Evolutionary conservation across 2,797 vertebrate genomes (phyloP).

Genomic region (Cephalopachus bancanus): DNA sequence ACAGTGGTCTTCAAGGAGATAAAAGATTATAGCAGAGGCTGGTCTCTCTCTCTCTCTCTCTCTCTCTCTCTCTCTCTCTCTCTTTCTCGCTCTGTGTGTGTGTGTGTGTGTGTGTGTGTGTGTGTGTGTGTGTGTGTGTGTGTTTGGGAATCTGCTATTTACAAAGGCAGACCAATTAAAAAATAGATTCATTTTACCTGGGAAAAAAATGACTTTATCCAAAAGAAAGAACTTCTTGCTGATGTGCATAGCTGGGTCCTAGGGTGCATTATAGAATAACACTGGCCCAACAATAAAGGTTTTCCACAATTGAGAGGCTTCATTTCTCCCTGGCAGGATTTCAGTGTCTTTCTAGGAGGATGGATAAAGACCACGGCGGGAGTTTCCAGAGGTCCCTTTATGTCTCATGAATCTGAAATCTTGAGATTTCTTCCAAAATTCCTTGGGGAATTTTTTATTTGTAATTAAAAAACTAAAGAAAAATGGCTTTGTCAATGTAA

Average conservation of each 20-base stretch:
- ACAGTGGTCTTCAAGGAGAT: neutral
- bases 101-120: neutral
- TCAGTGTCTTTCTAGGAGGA: neutral
- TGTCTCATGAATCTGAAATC: constrained; percentile 22
- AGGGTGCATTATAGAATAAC: neutral
- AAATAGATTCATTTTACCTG: neutral
- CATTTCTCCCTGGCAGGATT: neutral
- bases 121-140: neutral
- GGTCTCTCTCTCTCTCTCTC: neutral
- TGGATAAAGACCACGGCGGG: neutral
- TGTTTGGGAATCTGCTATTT: neutral
- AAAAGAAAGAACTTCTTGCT: neutral
- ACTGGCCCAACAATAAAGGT: neutral
- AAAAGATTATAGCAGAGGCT: neutral
- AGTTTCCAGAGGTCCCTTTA: neutral
- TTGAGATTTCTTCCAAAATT: constrained; percentile 46
- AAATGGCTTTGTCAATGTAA: constrained; percentile 61
- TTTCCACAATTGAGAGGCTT: neutral
- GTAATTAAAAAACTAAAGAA: constrained; percentile 74
- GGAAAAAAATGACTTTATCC: neutral
- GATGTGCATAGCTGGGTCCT: neutral
- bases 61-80: too few species aligned
- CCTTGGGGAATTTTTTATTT: constrained; percentile 11
- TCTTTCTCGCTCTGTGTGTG: too few species aligned
- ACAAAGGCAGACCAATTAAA: neutral